phyloP scores from a whole-genome alignment of 2,888 invertebrate species.

The Polietes domitor region DNA sequence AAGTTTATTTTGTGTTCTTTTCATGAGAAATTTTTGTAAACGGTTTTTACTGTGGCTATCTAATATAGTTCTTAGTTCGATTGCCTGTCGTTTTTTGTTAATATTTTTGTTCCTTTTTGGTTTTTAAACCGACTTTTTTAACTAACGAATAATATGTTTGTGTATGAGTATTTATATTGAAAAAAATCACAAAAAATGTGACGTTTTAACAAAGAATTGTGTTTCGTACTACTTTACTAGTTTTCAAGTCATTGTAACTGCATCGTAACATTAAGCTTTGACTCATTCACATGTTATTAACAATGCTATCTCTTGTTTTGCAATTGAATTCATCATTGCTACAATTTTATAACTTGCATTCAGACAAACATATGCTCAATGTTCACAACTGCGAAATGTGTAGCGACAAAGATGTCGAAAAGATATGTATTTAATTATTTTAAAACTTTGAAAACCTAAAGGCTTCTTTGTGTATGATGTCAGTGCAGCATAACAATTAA shows the following conservation, averaged over 20 bases:
- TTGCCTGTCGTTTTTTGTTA: conserved; percentile 48
- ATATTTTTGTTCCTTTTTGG: conserved; percentile 20
- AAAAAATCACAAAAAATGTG: conserved; percentile 3
- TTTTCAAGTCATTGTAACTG: neutral
- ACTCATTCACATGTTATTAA: conserved; percentile 3
- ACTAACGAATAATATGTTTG: conserved; percentile 7
- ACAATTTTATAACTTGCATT: neutral
- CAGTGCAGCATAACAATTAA: too few species aligned
- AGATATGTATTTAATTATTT: too few species aligned
- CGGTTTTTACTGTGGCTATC: conserved; percentile 40
- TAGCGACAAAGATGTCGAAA: too few species aligned
- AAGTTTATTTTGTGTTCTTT: conserved; percentile 39
- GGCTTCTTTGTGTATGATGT: too few species aligned
- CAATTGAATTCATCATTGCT: neutral
- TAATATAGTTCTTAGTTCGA: conserved; percentile 25
- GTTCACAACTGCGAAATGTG: too few species aligned
- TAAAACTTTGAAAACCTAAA: too few species aligned
- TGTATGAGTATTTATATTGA: neutral
- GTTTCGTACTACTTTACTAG: neutral
- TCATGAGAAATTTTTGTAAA: conserved; percentile 11
- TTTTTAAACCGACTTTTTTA: neutral
- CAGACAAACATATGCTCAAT: neutral
- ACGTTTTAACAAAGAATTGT: neutral
- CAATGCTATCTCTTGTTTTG: neutral
- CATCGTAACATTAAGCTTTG: neutral